phyloP scores from a whole-genome alignment of 1,140 invertebrate genomes.

The Cepaea nemoralis region DNA sequence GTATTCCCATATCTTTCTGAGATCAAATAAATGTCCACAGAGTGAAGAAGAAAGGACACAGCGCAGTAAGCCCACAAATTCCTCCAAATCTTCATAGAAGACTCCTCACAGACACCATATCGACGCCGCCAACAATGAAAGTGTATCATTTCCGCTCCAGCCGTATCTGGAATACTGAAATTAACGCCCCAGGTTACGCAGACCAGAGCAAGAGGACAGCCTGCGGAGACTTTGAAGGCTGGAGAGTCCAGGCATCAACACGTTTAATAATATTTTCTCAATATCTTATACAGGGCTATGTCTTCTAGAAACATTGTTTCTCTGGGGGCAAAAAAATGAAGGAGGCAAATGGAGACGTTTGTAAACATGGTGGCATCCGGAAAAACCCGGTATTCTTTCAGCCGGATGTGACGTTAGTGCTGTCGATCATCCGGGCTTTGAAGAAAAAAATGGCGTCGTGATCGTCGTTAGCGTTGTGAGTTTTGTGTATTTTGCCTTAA shows the following conservation, averaged over 20 bases:
- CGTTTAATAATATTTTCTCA: constrained; percentile 36
- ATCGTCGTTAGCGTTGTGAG: neutral
- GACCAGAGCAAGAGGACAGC: neutral
- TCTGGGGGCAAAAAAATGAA: constrained; percentile 35
- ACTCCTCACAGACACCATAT: neutral
- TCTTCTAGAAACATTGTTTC: constrained; percentile 17
- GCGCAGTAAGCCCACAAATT: neutral
- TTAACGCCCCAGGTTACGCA: constrained; percentile 19
- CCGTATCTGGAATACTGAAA: constrained; percentile 4
- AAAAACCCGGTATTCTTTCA: constrained; percentile 15
- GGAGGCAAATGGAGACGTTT: constrained; percentile 29
- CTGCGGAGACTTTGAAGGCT: neutral
- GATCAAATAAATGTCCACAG: neutral
- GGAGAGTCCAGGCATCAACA: neutral
- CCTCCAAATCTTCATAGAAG: neutral
- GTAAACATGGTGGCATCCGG: constrained; percentile 29
- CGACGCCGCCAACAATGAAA: constrained; percentile 5
- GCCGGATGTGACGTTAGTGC: constrained; percentile 29
- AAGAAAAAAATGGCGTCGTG: constrained; percentile 7
- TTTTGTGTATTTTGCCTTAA: constrained; percentile 8
- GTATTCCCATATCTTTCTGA: neutral
- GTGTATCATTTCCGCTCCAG: constrained; percentile 22
- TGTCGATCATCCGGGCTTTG: constrained; percentile 9
- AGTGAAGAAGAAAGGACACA: neutral
- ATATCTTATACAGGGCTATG: constrained; percentile 11